Percentiles rank a stretch among this genome's conserved stretches.
Conservation (phyloP, 1,140 invertebrate species). For the Manduca sexta region DNA sequence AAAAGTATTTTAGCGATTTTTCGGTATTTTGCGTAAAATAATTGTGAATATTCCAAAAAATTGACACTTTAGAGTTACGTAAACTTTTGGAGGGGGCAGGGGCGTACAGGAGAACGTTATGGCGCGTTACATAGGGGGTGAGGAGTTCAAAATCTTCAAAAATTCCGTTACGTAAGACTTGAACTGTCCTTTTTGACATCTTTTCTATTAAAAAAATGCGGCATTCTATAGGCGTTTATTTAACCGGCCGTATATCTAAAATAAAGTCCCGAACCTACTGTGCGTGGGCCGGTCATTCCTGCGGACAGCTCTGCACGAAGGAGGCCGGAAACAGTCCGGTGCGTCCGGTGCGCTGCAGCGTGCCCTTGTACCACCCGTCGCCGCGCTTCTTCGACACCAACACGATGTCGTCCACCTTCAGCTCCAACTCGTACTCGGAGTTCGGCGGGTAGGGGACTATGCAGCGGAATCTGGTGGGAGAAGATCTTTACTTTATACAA, state of each 20-base stretch:
- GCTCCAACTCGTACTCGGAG: conserved; percentile 91
- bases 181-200: no score
- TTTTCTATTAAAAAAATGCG: no score
- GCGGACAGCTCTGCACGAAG: conserved; percentile 84
- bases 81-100: no score
- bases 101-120: no score
- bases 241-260: conserved; percentile 19
- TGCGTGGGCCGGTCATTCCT: conserved; percentile 33
- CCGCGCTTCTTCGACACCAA: conserved; percentile 94
- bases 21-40: no score
- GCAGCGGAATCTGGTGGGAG: conserved; percentile 84
- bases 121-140: no score
- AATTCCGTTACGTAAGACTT: no score
- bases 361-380: conserved; percentile 97
- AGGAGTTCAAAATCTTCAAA: no score
- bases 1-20: no score
- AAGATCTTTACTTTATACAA: conserved; percentile 8
- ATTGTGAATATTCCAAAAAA: no score
- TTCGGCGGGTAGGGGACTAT: conserved; percentile 96
- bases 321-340: conserved; percentile 95
- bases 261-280: conserved; percentile 21
- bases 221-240: no score
- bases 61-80: no score
- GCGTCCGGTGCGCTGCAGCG: conserved; percentile 89
- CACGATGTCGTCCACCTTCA: conserved; percentile 92